A percentile compares a stretch with the other conserved stretches of the same genome.
These are phyloP conservation scores for Tichodroma muraria DNA, from an alignment of 2,113 vertebrate species.

Conservation along the genomic window DNA sequence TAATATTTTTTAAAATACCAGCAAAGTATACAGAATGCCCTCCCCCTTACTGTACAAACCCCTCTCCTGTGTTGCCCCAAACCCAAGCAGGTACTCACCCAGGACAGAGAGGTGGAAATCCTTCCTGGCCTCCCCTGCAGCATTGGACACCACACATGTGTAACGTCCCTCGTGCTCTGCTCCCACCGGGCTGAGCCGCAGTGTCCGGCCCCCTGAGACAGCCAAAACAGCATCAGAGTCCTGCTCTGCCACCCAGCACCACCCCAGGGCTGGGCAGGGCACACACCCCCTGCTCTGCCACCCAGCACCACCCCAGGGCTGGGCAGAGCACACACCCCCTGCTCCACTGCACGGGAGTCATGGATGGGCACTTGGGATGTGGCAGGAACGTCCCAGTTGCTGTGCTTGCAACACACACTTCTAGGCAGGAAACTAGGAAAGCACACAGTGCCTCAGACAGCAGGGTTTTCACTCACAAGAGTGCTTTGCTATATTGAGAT, in stretches of 20 bases:
- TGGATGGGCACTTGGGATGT: not conserved
- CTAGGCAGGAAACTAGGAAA: not conserved
- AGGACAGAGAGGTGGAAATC: constrained; percentile 83
- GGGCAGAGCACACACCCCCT: not conserved
- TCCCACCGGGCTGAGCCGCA: constrained; percentile 77
- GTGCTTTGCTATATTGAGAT: not conserved
- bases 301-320: not conserved
- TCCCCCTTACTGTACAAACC: not conserved
- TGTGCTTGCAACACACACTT: not conserved
- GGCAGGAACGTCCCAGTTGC: accelerated
- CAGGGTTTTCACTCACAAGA: not conserved
- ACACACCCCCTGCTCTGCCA: not conserved
- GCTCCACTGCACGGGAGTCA: not conserved
- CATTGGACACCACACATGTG: constrained; percentile 84
- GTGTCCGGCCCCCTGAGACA: constrained; percentile 75
- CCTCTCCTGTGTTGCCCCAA: not conserved
- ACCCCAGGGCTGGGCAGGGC: not conserved
- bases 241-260: not conserved
- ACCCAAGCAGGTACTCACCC: constrained; percentile 59
- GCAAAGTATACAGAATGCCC: not conserved
- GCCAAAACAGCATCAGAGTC: not conserved
- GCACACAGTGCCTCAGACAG: not conserved
- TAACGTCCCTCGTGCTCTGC: constrained; percentile 82
- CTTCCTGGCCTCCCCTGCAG: constrained; percentile 86
- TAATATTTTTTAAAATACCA: not conserved